Evolutionary conservation across 2,113 vertebrate genomes (phyloP).

Genomic region (Bettongia penicillata): DNA sequence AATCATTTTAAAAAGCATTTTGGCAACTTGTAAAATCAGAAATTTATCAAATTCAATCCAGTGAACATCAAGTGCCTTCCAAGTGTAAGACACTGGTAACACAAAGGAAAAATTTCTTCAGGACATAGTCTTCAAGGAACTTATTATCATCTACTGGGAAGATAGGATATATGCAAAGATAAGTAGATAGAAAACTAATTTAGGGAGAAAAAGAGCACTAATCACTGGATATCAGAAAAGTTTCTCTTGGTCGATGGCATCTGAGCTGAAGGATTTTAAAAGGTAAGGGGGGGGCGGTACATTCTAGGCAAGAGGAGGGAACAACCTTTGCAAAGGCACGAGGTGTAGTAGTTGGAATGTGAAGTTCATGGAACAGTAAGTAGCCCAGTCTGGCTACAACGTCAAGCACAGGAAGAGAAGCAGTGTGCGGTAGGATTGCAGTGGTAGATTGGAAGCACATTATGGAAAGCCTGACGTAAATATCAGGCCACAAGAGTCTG

Average conservation of each 20-base stretch:
- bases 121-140: not conserved
- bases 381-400: not conserved
- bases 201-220: not conserved
- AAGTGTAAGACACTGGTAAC: not conserved
- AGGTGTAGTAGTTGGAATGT: not conserved
- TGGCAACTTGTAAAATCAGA: no score
- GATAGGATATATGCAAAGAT: not conserved
- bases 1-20: no score
- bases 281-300: no score
- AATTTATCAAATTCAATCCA: not conserved
- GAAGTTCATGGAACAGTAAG: not conserved
- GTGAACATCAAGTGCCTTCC: not conserved
- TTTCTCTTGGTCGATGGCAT: not conserved
- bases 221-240: not conserved
- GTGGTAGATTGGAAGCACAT: not conserved
- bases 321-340: not conserved
- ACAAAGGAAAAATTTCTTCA: not conserved
- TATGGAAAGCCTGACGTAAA: no score
- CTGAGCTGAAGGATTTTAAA: not conserved
- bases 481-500: not conserved
- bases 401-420: not conserved
- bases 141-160: not conserved
- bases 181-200: not conserved
- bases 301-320: not conserved
- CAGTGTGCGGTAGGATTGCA: not conserved